Base-by-base conservation (phyloP, 2,888 invertebrate genomes). In the Monochamus alternatus region DNA sequence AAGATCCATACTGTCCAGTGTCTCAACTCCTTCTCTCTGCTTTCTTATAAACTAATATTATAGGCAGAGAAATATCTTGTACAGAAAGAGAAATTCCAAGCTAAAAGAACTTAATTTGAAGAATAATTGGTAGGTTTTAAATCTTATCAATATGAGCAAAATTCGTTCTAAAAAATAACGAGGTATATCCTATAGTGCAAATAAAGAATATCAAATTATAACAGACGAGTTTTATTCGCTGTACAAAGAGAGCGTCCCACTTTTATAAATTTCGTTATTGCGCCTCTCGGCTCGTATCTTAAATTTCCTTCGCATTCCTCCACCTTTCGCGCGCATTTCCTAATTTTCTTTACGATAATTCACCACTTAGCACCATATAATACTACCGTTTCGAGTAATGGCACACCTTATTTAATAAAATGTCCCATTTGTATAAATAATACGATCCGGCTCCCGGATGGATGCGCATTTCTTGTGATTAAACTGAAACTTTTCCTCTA, bases 311-410 rank as follows among this genome's bases (percentile, higher is more conserved):
- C 44, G 14, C 38, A 8, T 22, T 63, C 44, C 43, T 14, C 43
- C 44, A 63, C 43, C 44, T 44, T 59, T 30, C 38, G 14, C 10
- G 58, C 44, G 31, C 58, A 55, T 59, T 59, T 59, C 38, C 69
- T 59, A 59, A 69, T 69, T 69, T 69, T 32, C 59, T 69, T 69
- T 59, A 69, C 38, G 69, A 69, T 59, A 69, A 69, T 44, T 32
- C 58, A 32, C 14, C 22, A 59, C 60, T 43, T 55, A 69, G 44
- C 60, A 58, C 59, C 60, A 59, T 59, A 69, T 69, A 58, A 69
- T 58, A 31, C 63, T n/a, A n/a, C 7, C 55, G 55, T 55, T 43
- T 63, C 63, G 22, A 14, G 55, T 58, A 69, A 69, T 69, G 69
- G 58, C 32, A 55, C 32, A 69, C 58, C 55, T 69, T 69, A 69